Evolutionary conservation across 2,888 invertebrate species (phyloP).

Genomic region (Drosophila fungiperda): DNA sequence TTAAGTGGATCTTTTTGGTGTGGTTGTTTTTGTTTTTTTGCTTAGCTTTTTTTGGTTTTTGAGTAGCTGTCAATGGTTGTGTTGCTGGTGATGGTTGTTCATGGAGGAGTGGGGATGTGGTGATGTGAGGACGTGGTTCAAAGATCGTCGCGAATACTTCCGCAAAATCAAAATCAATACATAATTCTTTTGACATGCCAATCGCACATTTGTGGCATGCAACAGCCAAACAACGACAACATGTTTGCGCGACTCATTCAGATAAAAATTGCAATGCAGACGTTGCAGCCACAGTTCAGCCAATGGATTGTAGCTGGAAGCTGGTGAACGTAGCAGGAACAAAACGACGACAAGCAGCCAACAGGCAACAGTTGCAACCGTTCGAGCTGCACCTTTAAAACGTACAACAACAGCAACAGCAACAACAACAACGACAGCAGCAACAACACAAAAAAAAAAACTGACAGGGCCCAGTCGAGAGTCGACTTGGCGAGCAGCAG

Average conservation of each 20-base stretch:
- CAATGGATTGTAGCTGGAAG: constrained; percentile 44
- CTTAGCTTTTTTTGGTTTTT: not conserved
- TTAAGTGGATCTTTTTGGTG: constrained; percentile 22
- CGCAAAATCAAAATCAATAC: constrained; percentile 80
- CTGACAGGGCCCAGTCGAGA: constrained; percentile 62
- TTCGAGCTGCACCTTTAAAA: constrained; percentile 73
- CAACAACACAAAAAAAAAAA: constrained; percentile 28
- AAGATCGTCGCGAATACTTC: constrained; percentile 45
- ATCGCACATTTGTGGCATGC: constrained; percentile 81
- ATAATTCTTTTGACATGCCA: constrained; percentile 82
- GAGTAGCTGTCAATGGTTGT: constrained; percentile 1
- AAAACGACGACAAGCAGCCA: constrained; percentile 78
- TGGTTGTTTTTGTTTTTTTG: not conserved
- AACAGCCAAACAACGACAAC: constrained; percentile 61
- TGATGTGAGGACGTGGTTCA: constrained; percentile 15
- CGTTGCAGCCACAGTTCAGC: constrained; percentile 12
- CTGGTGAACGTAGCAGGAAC: constrained; percentile 64
- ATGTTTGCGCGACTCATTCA: constrained; percentile 77
- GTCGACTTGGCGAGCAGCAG: constrained; percentile 41
- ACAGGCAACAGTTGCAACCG: constrained; percentile 77
- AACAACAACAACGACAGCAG: constrained; percentile 20
- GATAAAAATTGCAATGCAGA: constrained; percentile 70
- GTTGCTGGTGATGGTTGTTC: constrained; percentile 3
- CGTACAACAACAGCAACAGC: constrained; percentile 25
- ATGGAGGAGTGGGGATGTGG: not conserved